Evolutionary conservation across 2,113 vertebrate species (phyloP).

Genomic region (Shinisaurus crocodilurus): DNA sequence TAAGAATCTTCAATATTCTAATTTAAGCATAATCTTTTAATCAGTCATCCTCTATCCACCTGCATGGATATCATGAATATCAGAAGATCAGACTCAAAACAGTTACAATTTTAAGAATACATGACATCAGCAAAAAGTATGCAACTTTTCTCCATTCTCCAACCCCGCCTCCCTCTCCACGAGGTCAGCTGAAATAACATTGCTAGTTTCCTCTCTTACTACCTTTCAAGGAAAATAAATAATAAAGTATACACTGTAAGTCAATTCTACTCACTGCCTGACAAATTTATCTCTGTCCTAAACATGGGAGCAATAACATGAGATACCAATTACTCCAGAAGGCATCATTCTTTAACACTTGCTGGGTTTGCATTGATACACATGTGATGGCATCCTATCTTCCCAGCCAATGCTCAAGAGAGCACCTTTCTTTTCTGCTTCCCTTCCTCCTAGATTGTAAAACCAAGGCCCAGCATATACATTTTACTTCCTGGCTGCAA

Average conservation of each 20-base stretch:
- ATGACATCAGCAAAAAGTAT: constrained; percentile 36
- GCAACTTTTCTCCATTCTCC: neutral
- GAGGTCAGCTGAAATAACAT: constrained; percentile 36
- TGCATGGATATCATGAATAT: neutral
- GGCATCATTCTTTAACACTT: constrained; percentile 59
- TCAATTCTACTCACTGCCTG: constrained; percentile 63
- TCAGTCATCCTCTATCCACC: neutral
- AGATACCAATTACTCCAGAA: constrained; percentile 71
- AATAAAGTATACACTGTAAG: constrained; percentile 62
- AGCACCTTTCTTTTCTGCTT: constrained; percentile 57
- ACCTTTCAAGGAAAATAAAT: constrained; percentile 67
- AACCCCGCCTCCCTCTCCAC: neutral
- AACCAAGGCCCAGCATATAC: constrained; percentile 44
- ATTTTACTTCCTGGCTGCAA: constrained; percentile 44
- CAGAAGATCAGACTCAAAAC: constrained; percentile 29
- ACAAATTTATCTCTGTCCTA: constrained; percentile 73
- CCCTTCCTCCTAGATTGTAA: constrained; percentile 59
- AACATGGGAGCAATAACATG: constrained; percentile 53
- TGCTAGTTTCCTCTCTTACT: constrained; percentile 29
- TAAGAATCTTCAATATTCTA: neutral
- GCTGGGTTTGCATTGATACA: constrained; percentile 45
- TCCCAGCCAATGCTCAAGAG: constrained; percentile 53
- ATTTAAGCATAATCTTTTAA: constrained; percentile 28
- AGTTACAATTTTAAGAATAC: neutral
- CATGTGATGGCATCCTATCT: constrained; percentile 58